Conservation (phyloP, 2,888 invertebrate genomes). For the Chouioia cunea region DNA sequence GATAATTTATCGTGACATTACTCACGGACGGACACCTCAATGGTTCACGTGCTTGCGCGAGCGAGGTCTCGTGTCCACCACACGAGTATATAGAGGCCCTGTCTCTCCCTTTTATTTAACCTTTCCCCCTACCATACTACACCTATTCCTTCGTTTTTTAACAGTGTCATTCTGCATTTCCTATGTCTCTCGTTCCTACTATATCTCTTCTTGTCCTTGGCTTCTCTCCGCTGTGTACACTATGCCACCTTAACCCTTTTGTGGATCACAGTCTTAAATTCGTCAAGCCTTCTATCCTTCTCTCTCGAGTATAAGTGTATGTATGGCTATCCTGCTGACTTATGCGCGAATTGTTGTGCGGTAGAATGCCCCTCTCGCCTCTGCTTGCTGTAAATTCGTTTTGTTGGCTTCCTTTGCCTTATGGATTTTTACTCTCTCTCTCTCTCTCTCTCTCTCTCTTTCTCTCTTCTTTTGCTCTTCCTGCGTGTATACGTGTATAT, state of each 20-base stretch:
- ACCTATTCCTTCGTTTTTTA: slow-evolving; percentile 49
- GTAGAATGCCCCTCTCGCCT: too few relatives aligned
- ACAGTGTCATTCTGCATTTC: slow-evolving; percentile 14
- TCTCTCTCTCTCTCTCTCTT: too few relatives aligned
- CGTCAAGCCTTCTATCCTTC: slow-evolving; percentile 37
- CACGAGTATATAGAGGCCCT: slow-evolving; percentile 16
- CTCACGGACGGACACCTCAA: slow-evolving; percentile 65
- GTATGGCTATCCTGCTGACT: slow-evolving; percentile 30
- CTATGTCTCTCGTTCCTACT: slow-evolving; percentile 21
- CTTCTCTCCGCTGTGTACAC: slow-evolving; percentile 26
- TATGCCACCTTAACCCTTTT: slow-evolving; percentile 43
- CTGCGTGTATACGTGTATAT: too few relatives aligned
- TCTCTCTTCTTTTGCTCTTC: too few relatives aligned
- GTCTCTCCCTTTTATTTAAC: slow-evolving; percentile 45
- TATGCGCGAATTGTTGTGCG: slow-evolving; percentile 26
- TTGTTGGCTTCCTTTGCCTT: not conserved
- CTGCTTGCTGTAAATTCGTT: slow-evolving; percentile 2
- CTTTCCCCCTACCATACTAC: slow-evolving; percentile 51
- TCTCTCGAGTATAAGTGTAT: not conserved
- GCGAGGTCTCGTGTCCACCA: slow-evolving; percentile 18
- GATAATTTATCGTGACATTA: slow-evolving; percentile 65
- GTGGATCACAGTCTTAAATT: slow-evolving; percentile 47
- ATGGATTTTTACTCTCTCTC: too few relatives aligned
- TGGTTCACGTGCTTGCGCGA: slow-evolving; percentile 49
- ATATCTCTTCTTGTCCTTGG: slow-evolving; percentile 5